Evolutionary conservation across 2,888 invertebrate genomes (phyloP).

Genomic region (Orthosia gracilis): DNA sequence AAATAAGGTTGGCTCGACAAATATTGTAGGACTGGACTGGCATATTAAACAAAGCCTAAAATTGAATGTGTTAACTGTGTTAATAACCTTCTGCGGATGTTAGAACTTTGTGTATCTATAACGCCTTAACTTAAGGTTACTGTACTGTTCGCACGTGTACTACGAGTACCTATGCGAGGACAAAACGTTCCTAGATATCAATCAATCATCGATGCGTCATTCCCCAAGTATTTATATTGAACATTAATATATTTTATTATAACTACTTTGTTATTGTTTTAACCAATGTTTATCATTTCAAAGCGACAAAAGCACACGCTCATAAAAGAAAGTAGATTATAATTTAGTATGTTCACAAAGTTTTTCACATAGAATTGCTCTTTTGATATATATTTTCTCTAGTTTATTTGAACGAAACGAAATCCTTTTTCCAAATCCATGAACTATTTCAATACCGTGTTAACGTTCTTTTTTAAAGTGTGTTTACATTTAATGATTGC

Average conservation of each 20-base stretch:
- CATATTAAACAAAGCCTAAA: constrained; percentile 12
- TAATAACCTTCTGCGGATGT: constrained; percentile 21
- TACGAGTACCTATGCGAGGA: not conserved
- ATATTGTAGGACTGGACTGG: constrained; percentile 17
- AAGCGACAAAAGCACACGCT: too few relatives aligned
- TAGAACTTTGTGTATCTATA: not conserved
- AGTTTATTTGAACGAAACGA: not conserved
- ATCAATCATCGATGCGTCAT: not conserved
- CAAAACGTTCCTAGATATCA: not conserved
- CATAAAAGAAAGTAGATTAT: too few relatives aligned
- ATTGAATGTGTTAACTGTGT: constrained; percentile 2
- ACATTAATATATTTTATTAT: too few relatives aligned
- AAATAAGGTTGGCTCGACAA: constrained; percentile 27
- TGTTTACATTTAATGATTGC: constrained; percentile 20
- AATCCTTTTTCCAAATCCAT: not conserved
- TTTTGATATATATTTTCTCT: not conserved
- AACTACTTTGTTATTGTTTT: too few relatives aligned
- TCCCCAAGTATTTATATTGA: not conserved
- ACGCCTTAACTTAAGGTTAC: not conserved
- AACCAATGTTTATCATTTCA: too few relatives aligned
- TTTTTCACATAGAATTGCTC: not conserved
- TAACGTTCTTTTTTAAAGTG: not conserved
- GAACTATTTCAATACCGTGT: too few relatives aligned
- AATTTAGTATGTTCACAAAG: too few relatives aligned
- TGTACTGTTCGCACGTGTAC: not conserved